phyloP scores from a whole-genome alignment of 1,140 invertebrate genomes.

The Panagrolaimus sp. region DNA sequence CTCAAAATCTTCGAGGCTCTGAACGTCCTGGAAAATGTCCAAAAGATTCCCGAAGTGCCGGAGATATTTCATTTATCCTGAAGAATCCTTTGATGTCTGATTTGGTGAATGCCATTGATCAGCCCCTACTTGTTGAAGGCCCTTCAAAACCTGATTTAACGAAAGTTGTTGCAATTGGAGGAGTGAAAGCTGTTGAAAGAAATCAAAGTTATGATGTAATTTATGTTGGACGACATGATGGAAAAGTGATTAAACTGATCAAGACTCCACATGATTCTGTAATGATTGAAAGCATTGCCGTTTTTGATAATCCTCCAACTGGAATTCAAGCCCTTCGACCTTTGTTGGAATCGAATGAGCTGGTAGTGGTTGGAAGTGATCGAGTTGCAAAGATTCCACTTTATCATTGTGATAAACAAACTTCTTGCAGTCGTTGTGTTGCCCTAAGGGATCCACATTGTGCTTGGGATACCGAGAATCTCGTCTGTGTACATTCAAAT shows the following conservation, averaged over 20 bases:
- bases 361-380: conserved; percentile 83
- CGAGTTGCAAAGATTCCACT: conserved; percentile 79
- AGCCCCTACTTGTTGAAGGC: conserved; percentile 76
- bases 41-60: conserved; percentile 78
- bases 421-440: conserved; percentile 74
- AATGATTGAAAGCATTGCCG: conserved; percentile 74
- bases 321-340: conserved; percentile 59
- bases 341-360: conserved; percentile 71
- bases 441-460: conserved; percentile 91
- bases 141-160: conserved; percentile 63
- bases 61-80: conserved; percentile 89
- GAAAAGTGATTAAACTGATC: conserved; percentile 61
- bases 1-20: conserved; percentile 62
- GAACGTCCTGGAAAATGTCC: conserved; percentile 70
- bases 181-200: conserved; percentile 60
- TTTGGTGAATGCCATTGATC: conserved; percentile 77
- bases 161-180: conserved; percentile 77
- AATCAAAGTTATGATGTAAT: conserved; percentile 83
- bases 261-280: conserved; percentile 54
- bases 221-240: conserved; percentile 79
- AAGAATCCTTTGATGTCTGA: conserved; percentile 92
- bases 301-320: conserved; percentile 69
- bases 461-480: conserved; percentile 70
- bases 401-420: conserved; percentile 70
- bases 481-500: conserved; percentile 31